phyloP scores from a whole-genome alignment of 1,140 invertebrate species.

The Phthorimaea operculella region DNA sequence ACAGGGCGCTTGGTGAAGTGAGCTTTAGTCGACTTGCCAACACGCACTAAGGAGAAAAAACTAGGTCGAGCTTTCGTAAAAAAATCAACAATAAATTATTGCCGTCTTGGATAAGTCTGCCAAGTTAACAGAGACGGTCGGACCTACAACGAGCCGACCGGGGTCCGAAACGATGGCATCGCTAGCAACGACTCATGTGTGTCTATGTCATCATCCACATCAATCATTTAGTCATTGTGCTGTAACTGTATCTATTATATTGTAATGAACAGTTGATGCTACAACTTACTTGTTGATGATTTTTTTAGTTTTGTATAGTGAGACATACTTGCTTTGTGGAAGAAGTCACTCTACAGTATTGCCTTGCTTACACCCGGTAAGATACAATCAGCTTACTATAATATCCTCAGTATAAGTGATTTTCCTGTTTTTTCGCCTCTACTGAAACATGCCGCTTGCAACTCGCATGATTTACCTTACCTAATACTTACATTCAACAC shows the following conservation, averaged over 20 bases:
- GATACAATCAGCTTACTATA: constrained; percentile 66
- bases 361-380: constrained; percentile 67
- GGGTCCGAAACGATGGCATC: constrained; percentile 22
- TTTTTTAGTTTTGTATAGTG: constrained; percentile 67
- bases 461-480: constrained; percentile 24
- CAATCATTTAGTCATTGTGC: constrained; percentile 61
- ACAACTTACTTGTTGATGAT: constrained; percentile 59
- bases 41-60: constrained; percentile 23
- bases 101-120: too few relatives aligned
- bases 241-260: constrained; percentile 55
- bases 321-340: constrained; percentile 66
- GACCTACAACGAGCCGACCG: too few relatives aligned
- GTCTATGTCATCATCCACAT: constrained; percentile 46
- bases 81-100: neutral
- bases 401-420: constrained; percentile 65
- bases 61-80: constrained; percentile 10
- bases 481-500: constrained; percentile 13
- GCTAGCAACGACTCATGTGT: constrained; percentile 42
- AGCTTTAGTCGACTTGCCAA: constrained; percentile 23
- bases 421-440: constrained; percentile 46
- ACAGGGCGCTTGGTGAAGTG: constrained; percentile 40
- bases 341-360: constrained; percentile 67
- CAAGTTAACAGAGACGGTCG: too few relatives aligned
- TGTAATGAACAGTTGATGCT: constrained; percentile 63
- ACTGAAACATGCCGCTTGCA: constrained; percentile 47